Percentiles rank a stretch among this genome's conserved stretches.
These are phyloP conservation scores for Tetanocera ferruginea DNA, from an alignment of 2,888 invertebrate genomes.

Conservation along the genomic window DNA sequence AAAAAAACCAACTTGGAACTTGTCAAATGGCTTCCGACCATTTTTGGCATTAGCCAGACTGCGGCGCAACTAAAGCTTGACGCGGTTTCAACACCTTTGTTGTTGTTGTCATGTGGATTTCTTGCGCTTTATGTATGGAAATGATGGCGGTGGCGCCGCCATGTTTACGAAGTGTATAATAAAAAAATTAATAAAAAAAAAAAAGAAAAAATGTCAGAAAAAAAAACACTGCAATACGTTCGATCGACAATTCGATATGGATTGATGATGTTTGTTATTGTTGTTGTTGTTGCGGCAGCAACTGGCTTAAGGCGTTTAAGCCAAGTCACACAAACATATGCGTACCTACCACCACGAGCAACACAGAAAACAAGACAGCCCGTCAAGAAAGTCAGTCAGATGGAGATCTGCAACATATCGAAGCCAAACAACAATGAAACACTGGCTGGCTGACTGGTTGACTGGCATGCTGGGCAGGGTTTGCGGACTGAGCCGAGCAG, in stretches of 20 bases:
- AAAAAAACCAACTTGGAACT: conserved; percentile 1
- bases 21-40: conserved; percentile 29
- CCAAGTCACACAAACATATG: not conserved
- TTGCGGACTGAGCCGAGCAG: not conserved
- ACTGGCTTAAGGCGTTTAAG: conserved; percentile 1
- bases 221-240: conserved; percentile 10
- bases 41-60: conserved; percentile 13
- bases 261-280: conserved; percentile 9
- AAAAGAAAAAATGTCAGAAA: not conserved
- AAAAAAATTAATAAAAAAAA: not conserved
- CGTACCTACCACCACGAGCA: not conserved
- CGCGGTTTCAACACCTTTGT: conserved; percentile 27
- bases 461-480: not conserved
- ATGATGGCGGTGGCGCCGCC: conserved; percentile 11
- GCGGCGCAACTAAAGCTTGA: conserved; percentile 12
- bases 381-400: not conserved
- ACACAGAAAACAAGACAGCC: not conserved
- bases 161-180: not conserved
- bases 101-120: conserved; percentile 3
- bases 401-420: not conserved
- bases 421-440: conserved; percentile 4
- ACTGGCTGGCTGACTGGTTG: not conserved
- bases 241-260: conserved; percentile 19
- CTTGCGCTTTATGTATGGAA: not conserved
- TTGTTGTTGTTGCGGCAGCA: conserved; percentile 12